A percentile compares a stretch with the other conserved stretches of the same genome.
Evolutionary conservation across 2,113 vertebrate species (phyloP).

Genomic region (Archocentrus centrarchus): DNA sequence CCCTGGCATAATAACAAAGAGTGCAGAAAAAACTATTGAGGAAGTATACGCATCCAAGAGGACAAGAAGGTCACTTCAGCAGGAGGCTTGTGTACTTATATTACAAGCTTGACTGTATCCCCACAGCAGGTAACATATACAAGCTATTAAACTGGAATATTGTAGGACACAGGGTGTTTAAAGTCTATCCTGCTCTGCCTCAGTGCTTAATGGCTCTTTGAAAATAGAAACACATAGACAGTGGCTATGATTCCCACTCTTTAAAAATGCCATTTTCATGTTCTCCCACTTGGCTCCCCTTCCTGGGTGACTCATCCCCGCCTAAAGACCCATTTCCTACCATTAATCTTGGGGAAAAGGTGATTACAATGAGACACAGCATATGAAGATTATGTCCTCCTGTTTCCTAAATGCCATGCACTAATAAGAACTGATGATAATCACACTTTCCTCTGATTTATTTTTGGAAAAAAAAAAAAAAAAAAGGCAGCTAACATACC

Average conservation of each 20-base stretch:
- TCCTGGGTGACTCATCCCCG: slow-evolving; percentile 46
- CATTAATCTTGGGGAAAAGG: slow-evolving; percentile 59
- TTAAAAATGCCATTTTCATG: slow-evolving; percentile 55
- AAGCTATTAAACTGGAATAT: slow-evolving; percentile 37
- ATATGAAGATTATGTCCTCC: slow-evolving; percentile 21
- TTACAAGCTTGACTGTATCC: slow-evolving; percentile 46
- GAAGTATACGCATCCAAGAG: slow-evolving; percentile 9
- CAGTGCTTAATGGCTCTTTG: slow-evolving; percentile 31
- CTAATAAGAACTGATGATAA: slow-evolving; percentile 44
- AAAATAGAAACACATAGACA: slow-evolving; percentile 52
- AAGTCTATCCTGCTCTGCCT: slow-evolving; percentile 24
- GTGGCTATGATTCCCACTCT: slow-evolving; percentile 23
- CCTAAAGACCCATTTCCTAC: slow-evolving; percentile 41
- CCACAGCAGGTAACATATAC: slow-evolving; percentile 36
- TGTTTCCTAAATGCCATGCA: slow-evolving; percentile 54
- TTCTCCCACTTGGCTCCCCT: slow-evolving; percentile 35
- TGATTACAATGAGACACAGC: slow-evolving; percentile 53
- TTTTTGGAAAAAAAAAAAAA: slow-evolving; percentile 5
- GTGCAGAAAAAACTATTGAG: slow-evolving; percentile 17
- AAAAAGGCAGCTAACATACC: slow-evolving; percentile 3
- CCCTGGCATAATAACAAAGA: slow-evolving; percentile 32
- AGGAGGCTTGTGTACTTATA: slow-evolving; percentile 28
- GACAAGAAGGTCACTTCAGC: slow-evolving; percentile 39
- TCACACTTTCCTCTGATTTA: slow-evolving; percentile 28
- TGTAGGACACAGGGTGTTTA: slow-evolving; percentile 33